Evolutionary conservation across 2,113 vertebrate genomes (phyloP).

Genomic region (Pachyramphus minor): DNA sequence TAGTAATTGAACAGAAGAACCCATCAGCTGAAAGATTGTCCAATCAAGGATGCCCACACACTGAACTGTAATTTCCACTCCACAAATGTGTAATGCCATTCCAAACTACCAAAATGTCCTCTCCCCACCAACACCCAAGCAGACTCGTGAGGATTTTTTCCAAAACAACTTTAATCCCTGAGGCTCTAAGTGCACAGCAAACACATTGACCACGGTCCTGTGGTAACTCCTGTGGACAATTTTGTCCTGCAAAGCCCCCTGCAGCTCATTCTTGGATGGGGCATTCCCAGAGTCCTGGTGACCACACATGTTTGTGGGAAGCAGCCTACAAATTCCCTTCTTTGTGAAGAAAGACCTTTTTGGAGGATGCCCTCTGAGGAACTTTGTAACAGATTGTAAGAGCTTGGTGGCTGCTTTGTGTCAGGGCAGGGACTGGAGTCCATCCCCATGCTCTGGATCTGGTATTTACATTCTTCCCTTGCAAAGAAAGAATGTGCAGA

Average conservation of each 20-base stretch:
- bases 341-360: not conserved
- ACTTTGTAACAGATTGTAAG: not conserved
- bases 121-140: not conserved
- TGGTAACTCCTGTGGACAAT: not conserved
- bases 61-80: constrained; percentile 75
- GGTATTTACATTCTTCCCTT: not conserved
- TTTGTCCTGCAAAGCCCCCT: not conserved
- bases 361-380: not conserved
- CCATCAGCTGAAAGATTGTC: constrained; percentile 72
- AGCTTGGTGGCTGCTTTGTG: not conserved
- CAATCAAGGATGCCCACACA: constrained; percentile 71
- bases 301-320: not conserved
- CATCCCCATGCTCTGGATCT: not conserved
- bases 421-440: not conserved
- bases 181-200: not conserved
- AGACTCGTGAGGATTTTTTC: constrained; percentile 6
- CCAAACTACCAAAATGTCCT: constrained; percentile 19
- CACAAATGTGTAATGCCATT: constrained; percentile 40
- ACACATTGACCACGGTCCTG: not conserved
- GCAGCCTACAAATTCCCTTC: not conserved
- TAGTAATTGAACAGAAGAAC: constrained; percentile 80
- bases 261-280: not conserved
- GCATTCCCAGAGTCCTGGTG: not conserved
- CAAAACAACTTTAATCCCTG: not conserved
- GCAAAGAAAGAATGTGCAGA: not conserved